These are phyloP conservation scores for Haliclona indistincta DNA, from an alignment of 37 sponge, comb jelly and placozoan genomes.

Conservation along the genomic window DNA sequence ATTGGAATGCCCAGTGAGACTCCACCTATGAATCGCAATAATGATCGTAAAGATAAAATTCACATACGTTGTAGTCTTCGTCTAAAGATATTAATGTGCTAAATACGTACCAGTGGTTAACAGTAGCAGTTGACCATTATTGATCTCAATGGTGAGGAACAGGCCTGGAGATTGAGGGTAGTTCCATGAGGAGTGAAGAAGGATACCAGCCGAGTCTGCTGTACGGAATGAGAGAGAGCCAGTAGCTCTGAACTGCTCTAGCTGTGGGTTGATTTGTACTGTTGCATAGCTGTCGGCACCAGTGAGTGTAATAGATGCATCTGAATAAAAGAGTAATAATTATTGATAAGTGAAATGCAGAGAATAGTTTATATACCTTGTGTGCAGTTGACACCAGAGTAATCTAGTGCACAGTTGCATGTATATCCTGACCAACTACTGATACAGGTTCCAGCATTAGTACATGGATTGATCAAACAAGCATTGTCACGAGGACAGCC, in stretches of 20 bases:
- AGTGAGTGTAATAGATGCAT: not conserved
- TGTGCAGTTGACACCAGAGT: not conserved
- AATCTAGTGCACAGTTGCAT: conserved; percentile 6
- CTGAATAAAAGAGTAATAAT: not conserved
- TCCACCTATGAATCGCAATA: no score
- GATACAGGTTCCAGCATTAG: not conserved
- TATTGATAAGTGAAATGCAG: not conserved
- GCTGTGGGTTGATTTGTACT: not conserved
- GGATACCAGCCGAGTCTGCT: not conserved
- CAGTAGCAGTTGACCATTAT: no score
- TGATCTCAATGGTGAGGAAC: not conserved
- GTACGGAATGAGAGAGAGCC: not conserved
- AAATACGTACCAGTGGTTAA: no score
- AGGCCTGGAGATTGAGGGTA: not conserved
- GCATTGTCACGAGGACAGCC: conserved; percentile 2
- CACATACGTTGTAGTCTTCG: no score
- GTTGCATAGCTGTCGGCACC: not conserved
- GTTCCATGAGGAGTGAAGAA: not conserved
- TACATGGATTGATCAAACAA: not conserved
- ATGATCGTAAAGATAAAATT: no score
- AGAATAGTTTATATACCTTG: conserved; percentile 4
- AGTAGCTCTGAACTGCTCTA: not conserved
- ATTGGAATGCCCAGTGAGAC: no score
- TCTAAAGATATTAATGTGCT: no score
- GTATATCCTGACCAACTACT: conserved; percentile 1